Evolutionary conservation across 2,888 invertebrate genomes (phyloP), one percentile per base, ranked within the genome.

Genomic region (Chorisops tibialis): DNA sequence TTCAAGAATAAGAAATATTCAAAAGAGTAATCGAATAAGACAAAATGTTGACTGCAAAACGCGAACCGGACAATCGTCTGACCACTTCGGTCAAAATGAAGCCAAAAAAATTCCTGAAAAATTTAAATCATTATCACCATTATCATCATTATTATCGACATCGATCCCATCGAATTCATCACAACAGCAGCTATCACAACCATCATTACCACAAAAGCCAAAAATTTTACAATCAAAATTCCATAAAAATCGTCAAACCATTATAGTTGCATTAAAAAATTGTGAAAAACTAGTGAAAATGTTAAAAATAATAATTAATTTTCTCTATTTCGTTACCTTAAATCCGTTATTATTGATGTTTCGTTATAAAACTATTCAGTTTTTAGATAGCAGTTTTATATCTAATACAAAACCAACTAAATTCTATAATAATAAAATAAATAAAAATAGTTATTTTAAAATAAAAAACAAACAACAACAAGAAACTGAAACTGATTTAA

Each of bases 41-140:
- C 37, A 52, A 50, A 47, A 62, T 64, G 59, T 43, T 38, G 12
- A 58, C 14, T 18, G 12, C 12, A 30, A 18, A 35, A 22, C 54
- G 47, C 9, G 49, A 60, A 18, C 51, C 58, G 18, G 58, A 65
- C 52, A 61, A 56, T 48, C 66, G 64, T 51, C 59, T 49, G n/a
- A 65, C 66, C 12, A 66, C 63, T 48, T 64, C 66, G 3, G 66
- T 67, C 12, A 67, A 65, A 61, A 66, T 67, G 66, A 67, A 67
- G 61, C 1, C 21, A 21, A n/a, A 16, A 21, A 21, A 11, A 18
- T 19, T 30, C 7, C 5, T 7, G 38, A 38, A 18, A 37, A 54
- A 18, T 39, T 6, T 38, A 18, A 37, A 37, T 16, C 18, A 4
- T 6, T 9, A 30, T 30, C 9, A 5, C 5, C 5, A 30, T 30